Evolutionary conservation across 2,113 vertebrate species (phyloP).

Genomic region (Scolopax mira): DNA sequence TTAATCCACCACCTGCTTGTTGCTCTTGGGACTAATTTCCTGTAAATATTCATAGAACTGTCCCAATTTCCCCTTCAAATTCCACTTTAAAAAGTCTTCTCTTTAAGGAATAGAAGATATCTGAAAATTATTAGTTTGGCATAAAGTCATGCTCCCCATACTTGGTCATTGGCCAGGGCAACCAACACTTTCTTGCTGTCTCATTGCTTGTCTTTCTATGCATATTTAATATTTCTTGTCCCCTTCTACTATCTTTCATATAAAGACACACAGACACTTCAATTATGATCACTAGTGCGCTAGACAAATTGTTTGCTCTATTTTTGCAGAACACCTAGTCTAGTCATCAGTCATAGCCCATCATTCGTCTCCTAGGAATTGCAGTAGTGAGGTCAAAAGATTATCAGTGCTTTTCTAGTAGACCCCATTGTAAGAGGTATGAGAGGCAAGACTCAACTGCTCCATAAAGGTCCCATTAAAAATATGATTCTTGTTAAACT

Average conservation of each 20-base stretch:
- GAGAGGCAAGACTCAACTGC: background rate
- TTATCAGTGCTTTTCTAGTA: background rate
- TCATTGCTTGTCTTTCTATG: background rate
- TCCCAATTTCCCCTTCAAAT: background rate
- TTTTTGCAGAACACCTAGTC: background rate
- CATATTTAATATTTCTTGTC: background rate
- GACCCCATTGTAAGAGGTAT: background rate
- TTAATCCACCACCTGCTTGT: background rate
- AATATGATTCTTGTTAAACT: background rate
- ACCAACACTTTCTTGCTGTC: background rate
- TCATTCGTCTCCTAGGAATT: background rate
- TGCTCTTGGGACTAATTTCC: background rate
- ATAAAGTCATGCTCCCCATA: background rate
- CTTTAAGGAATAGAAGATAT: background rate
- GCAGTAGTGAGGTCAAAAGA: background rate
- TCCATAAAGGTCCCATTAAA: background rate
- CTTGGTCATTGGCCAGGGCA: background rate
- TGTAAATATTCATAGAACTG: background rate
- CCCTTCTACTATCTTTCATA: background rate
- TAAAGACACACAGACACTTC: accelerated
- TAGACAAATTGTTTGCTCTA: background rate
- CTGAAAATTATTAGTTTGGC: background rate
- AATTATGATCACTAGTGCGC: accelerated
- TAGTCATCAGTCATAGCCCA: background rate
- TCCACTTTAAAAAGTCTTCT: background rate